Evolutionary conservation across 2,888 invertebrate genomes (phyloP), one percentile per base, ranked within the genome.

Genomic region (Rhodophaea formosa): DNA sequence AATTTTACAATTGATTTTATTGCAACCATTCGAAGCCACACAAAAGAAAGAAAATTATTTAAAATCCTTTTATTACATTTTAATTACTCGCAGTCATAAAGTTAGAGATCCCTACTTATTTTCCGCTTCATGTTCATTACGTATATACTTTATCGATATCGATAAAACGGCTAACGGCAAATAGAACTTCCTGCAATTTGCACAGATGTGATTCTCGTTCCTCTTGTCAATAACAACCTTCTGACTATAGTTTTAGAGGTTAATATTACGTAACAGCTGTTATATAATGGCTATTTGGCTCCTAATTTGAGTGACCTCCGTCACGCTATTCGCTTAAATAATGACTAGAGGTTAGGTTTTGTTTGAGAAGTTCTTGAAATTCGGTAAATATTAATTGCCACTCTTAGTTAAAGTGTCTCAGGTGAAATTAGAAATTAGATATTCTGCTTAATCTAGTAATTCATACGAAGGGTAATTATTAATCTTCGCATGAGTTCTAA

Each of bases 141-240:
- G 2, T 23, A 23, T 30, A n/a, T 6, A 39, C 10, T 53, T 53
- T 53, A 53, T 53, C 53, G 53, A 43, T 53, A 53, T 43, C 53
- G 53, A 53, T 53, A 23, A 53, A 32, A 53, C n/a, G 12, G 14
- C 30, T 55, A 12, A 0, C 45, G 12, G 45, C 35, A 62, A 63
- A 58, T 61, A 43, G 7, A 43, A 56, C 16, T 56, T 35, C 44
- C 57, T 52, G 55, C 57, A 61, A 51, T 60, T 58, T 29, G 46
- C 45, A 44, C 59, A 56, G 56, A 58, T 63, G 63, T 59, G 56
- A 62, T 67, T 63, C 61, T 61, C 68, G 66, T 68, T 61, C 62
- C 60, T 43, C 7, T 32, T 29, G 10, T 16, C 42, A 49, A 17
- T 17, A 39, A 23, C 23, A 15, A 49, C 23, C 29, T 30, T 56